Evolutionary conservation across 2,888 invertebrate species (phyloP), one percentile per base, ranked within the genome.

Genomic region (Meloe dianella): DNA sequence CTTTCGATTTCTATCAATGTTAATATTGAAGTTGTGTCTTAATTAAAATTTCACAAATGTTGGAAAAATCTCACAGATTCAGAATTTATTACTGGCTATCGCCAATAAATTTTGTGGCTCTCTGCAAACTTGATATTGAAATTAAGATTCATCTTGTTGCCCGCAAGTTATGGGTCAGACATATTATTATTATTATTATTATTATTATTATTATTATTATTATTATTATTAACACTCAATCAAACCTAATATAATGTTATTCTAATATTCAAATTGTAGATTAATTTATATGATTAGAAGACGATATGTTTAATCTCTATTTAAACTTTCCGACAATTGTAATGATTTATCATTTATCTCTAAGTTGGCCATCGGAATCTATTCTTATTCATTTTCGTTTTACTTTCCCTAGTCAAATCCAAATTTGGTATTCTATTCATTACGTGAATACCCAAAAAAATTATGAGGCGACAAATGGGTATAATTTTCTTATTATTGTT

Each of bases 61-160:
- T 22, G 20, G 54, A 24, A 54, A 24, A 54, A 22, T 54, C 41
- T 41, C 5, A 41, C 17, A 6, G 0, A 41, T 41, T 17, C 17
- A n/a, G 17, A 41, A 41, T 17, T 17, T 54, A 24, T 22, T 0
- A 51, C 20, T 5, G 3, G 3, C 4, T 12, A 22, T 12, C 20
- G 10, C 8, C 10, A 22, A 51, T 51, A 51, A 51, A 51, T 22
- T 22, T 9, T 54, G 14, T 24, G 2, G 24, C 14, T 54, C 1
- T 54, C 1, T 24, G 20, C 20, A 47, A 41, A 6, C 12, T 24
- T 54, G 10, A 54, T 54, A 54, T 24, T 5, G 24, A 24, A 14
- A 54, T 51, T 51, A 54, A 24, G 54, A 54, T 54, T 54, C 54
- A 54, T 54, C 24, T 54, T 54, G 54, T 12, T 54, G 54, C 24